These are phyloP conservation scores for Manis crassicaudata DNA, from an alignment of 2,797 vertebrate genomes.

Conservation along the genomic window DNA sequence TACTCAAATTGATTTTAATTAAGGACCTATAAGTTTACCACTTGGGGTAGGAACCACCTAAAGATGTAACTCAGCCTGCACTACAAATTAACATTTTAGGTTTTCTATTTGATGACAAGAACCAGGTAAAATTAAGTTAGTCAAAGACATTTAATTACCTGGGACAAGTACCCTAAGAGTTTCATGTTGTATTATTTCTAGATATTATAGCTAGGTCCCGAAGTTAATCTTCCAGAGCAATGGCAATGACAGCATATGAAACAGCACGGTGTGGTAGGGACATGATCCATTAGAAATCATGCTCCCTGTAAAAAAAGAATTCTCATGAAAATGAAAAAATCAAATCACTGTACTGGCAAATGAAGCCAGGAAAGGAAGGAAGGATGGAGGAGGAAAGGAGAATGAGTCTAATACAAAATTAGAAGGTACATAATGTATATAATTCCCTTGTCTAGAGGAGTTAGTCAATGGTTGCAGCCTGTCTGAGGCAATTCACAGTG, in stretches of 20 bases:
- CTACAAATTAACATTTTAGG: background rate
- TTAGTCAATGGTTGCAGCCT: background rate
- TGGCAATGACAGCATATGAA: background rate
- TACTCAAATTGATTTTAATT: background rate
- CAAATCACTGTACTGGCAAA: background rate
- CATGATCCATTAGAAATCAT: background rate
- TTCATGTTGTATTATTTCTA: background rate
- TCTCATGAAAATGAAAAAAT: background rate
- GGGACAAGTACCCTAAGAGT: background rate
- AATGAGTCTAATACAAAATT: background rate
- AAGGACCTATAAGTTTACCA: background rate
- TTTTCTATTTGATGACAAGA: background rate
- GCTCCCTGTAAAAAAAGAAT: background rate
- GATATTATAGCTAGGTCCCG: background rate
- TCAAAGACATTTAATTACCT: background rate
- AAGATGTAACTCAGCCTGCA: background rate
- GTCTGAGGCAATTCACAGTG: background rate
- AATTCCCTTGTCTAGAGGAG: background rate
- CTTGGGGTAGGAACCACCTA: background rate
- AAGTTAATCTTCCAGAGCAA: background rate
- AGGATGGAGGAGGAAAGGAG: background rate
- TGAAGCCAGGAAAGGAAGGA: background rate
- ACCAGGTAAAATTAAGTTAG: background rate
- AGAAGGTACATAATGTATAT: background rate
- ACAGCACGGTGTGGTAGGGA: background rate